These are phyloP conservation scores for Holotrichia oblita DNA, from an alignment of 1,140 invertebrate species.

Conservation along the genomic window DNA sequence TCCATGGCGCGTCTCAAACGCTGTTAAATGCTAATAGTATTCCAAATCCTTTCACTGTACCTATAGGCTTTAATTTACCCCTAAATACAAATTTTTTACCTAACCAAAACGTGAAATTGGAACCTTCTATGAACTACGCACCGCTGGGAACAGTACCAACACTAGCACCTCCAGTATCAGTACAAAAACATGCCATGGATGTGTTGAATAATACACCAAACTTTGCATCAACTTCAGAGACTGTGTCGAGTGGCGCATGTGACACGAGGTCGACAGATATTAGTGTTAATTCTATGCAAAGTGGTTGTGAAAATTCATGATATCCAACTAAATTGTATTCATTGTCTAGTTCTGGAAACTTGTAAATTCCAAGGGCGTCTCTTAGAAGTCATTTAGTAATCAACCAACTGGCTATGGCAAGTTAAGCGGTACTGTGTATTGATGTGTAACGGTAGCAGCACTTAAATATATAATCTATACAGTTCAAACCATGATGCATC, in stretches of 20 bases:
- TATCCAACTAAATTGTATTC: not conserved
- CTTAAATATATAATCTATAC: too few species aligned
- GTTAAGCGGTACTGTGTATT: too few species aligned
- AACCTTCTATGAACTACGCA: not conserved
- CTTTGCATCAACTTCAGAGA: not conserved
- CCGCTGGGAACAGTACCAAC: not conserved
- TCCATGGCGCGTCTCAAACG: conserved; percentile 61
- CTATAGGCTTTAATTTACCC: not conserved
- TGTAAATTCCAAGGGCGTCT: too few species aligned
- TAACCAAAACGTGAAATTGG: not conserved
- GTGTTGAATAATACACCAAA: not conserved
- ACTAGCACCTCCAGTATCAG: not conserved
- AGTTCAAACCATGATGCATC: too few species aligned
- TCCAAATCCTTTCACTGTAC: conserved; percentile 1
- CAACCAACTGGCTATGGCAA: not conserved
- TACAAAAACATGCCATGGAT: not conserved
- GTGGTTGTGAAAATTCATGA: not conserved
- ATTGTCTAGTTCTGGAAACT: not conserved
- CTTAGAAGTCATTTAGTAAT: not conserved
- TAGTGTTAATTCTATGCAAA: not conserved
- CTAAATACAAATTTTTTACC: not conserved
- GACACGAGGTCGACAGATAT: not conserved
- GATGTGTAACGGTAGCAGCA: too few species aligned
- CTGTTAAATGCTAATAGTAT: conserved; percentile 61
- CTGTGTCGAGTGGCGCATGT: not conserved